Evolutionary conservation across 2,888 invertebrate genomes (phyloP).

Genomic region (Pharmacophagus antenor): DNA sequence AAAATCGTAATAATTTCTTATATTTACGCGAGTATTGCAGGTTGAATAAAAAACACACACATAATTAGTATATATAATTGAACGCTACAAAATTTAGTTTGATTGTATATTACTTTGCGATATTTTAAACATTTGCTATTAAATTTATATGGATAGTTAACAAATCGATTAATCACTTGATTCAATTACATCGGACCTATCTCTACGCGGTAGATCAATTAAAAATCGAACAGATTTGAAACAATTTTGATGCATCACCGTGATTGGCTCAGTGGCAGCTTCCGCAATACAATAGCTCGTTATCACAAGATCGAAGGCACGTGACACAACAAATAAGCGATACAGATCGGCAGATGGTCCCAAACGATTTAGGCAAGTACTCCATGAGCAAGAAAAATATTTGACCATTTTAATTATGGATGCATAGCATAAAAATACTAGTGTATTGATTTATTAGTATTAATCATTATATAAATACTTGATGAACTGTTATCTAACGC

Average conservation of each 20-base stretch:
- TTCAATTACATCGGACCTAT: conserved; percentile 34
- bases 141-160: conserved; percentile 25
- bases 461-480: background rate
- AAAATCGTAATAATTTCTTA: too few species aligned
- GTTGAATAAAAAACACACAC: too few species aligned
- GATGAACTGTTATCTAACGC: too few species aligned
- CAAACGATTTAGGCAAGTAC: conserved; percentile 33
- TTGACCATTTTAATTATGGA: conserved; percentile 9
- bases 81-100: too few species aligned
- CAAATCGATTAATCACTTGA: conserved; percentile 36
- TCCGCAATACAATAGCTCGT: conserved; percentile 40
- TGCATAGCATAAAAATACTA: background rate
- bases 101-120: too few species aligned
- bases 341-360: conserved; percentile 43
- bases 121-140: background rate
- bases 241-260: conserved; percentile 44
- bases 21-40: too few species aligned
- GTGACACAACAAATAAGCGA: conserved; percentile 43
- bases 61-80: too few species aligned
- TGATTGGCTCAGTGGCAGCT: conserved; percentile 37
- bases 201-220: conserved; percentile 37
- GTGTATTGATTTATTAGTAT: background rate
- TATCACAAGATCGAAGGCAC: conserved; percentile 43
- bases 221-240: conserved; percentile 41
- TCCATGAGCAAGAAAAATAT: background rate